These are phyloP conservation scores for Neodiprion virginianus DNA, from an alignment of 1,140 invertebrate species.

Conservation along the genomic window DNA sequence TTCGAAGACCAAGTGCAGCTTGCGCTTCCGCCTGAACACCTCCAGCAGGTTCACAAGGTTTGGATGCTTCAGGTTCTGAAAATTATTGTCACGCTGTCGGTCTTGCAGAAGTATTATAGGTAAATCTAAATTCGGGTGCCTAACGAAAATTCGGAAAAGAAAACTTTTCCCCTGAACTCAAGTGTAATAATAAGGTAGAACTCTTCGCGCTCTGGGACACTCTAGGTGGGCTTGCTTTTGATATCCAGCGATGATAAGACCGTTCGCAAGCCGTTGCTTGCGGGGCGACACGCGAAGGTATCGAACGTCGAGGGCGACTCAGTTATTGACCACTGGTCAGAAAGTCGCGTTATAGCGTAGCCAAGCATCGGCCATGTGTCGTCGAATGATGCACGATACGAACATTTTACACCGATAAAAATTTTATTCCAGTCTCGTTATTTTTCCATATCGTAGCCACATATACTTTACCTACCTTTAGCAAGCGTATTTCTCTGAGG, in stretches of 20 bases:
- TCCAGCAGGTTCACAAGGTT: constrained; percentile 98
- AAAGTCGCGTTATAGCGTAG: neutral
- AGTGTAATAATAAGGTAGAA: neutral
- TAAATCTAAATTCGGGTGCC: too few relatives aligned
- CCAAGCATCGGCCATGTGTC: too few relatives aligned
- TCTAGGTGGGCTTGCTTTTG: too few relatives aligned
- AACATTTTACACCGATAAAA: constrained; percentile 6
- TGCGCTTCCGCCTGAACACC: constrained; percentile 95
- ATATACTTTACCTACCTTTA: constrained; percentile 77
- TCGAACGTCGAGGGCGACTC: constrained; percentile 45
- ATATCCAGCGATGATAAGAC: neutral
- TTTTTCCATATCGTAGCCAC: too few relatives aligned
- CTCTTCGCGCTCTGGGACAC: neutral
- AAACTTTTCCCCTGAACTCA: neutral
- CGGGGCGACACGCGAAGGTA: constrained; percentile 54
- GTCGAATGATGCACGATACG: too few relatives aligned
- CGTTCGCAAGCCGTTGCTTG: neutral
- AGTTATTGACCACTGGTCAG: constrained; percentile 55
- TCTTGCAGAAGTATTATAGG: too few relatives aligned
- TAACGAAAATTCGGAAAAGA: constrained; percentile 9
- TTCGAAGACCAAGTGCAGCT: constrained; percentile 98
- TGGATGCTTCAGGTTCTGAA: constrained; percentile 96
- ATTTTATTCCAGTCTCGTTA: neutral
- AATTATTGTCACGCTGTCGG: constrained; percentile 29
- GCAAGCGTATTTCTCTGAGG: constrained; percentile 93